These are phyloP conservation scores for Apamea crenata DNA, from an alignment of 2,888 invertebrate species.

Conservation along the genomic window DNA sequence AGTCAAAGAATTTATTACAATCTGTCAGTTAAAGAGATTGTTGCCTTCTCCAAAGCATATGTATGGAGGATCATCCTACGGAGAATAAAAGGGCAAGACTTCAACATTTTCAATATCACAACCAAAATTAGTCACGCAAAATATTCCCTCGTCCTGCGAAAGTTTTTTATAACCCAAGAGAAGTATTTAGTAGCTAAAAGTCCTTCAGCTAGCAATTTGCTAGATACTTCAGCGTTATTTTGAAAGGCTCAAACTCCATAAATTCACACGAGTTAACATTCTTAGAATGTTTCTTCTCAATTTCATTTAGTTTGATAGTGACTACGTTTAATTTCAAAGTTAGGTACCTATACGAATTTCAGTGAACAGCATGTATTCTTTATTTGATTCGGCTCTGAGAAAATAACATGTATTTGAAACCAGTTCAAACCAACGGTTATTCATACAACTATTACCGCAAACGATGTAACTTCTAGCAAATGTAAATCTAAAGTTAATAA, in stretches of 20 bases:
- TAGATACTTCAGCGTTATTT: slow-evolving; percentile 32
- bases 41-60: too few species aligned
- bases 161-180: slow-evolving; percentile 9
- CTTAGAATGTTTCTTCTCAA: slow-evolving; percentile 3
- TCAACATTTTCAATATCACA: background rate
- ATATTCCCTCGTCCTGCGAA: background rate
- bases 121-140: background rate
- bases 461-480: background rate
- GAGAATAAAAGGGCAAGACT: background rate
- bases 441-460: background rate
- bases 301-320: slow-evolving; percentile 1
- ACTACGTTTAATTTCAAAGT: slow-evolving; percentile 23
- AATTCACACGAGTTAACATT: slow-evolving; percentile 32
- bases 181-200: slow-evolving; percentile 6
- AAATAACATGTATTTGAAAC: slow-evolving; percentile 2
- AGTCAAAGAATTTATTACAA: background rate
- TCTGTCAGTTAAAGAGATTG: too few species aligned
- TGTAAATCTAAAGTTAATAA: slow-evolving; percentile 19
- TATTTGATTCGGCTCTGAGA: slow-evolving; percentile 5
- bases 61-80: too few species aligned
- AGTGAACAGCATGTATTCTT: background rate
- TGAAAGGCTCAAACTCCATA: slow-evolving; percentile 30
- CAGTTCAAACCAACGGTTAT: background rate
- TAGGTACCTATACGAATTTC: background rate
- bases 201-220: slow-evolving; percentile 10